Conservation (phyloP, 2,888 invertebrate genomes). For the Gnatocerus cornutus region DNA sequence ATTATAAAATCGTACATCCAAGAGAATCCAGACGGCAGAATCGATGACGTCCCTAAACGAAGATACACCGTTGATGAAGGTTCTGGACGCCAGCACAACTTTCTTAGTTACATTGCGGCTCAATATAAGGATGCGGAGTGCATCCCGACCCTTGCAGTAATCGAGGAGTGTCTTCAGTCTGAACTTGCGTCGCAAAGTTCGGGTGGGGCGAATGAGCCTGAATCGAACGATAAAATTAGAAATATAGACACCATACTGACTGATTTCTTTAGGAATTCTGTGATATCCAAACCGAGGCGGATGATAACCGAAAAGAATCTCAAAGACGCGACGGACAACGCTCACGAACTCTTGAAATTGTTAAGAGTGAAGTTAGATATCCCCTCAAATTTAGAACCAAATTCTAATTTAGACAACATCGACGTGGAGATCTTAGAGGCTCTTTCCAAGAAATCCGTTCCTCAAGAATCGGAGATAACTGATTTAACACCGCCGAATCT, state of each 20-base stretch:
- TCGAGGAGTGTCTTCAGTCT: conserved; percentile 46
- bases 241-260: conserved; percentile 46
- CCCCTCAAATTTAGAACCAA: conserved; percentile 54
- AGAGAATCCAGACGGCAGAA: conserved; percentile 70
- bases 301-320: conserved; percentile 28
- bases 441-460: conserved; percentile 21
- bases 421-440: conserved; percentile 57
- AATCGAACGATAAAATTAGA: too few species aligned
- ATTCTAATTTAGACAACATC: conserved; percentile 54
- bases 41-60: conserved; percentile 70
- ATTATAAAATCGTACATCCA: conserved; percentile 74
- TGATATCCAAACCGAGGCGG: conserved; percentile 33
- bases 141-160: conserved; percentile 52
- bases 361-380: conserved; percentile 55
- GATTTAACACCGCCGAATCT: conserved; percentile 51
- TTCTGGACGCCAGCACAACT: conserved; percentile 50
- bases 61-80: conserved; percentile 39
- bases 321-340: conserved; percentile 48
- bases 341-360: conserved; percentile 51
- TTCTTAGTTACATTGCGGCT: conserved; percentile 53
- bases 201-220: too few species aligned
- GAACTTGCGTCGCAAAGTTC: neutral
- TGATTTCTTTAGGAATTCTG: conserved; percentile 56
- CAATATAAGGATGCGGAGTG: conserved; percentile 44
- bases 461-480: neutral